Evolutionary conservation across 2,888 invertebrate species (phyloP).

Genomic region (Standfussiana lucernea): DNA sequence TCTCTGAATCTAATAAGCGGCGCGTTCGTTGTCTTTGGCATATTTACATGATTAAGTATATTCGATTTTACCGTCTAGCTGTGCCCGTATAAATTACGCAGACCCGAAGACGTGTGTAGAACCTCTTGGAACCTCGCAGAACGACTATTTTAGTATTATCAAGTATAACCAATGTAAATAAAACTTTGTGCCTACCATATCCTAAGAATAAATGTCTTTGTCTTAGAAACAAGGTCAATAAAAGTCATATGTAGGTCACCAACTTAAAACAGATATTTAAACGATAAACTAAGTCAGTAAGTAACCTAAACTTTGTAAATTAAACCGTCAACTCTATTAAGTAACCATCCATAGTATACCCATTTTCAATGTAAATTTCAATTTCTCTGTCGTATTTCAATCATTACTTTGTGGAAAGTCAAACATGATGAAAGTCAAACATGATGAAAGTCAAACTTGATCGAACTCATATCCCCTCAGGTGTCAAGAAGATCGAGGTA

Average conservation of each 20-base stretch:
- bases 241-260: background rate
- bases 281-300: background rate
- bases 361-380: slow-evolving; percentile 39
- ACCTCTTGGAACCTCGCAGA: too few relatives aligned
- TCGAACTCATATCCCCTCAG: slow-evolving; percentile 38
- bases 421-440: slow-evolving; percentile 47
- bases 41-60: background rate
- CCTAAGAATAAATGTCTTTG: too few relatives aligned
- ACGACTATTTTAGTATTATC: too few relatives aligned
- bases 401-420: slow-evolving; percentile 33
- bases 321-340: background rate
- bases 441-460: slow-evolving; percentile 40
- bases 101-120: background rate
- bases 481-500: slow-evolving; percentile 15
- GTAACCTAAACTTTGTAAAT: background rate
- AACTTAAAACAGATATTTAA: background rate
- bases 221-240: background rate
- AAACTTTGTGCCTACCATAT: too few relatives aligned
- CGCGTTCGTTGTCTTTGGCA: background rate
- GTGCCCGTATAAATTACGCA: background rate
- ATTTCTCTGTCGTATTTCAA: slow-evolving; percentile 32
- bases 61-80: background rate
- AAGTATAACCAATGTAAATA: too few relatives aligned
- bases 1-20: background rate
- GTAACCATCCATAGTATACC: background rate